Conservation (phyloP, 2,113 vertebrate genomes). For the Fregata magnificens region DNA sequence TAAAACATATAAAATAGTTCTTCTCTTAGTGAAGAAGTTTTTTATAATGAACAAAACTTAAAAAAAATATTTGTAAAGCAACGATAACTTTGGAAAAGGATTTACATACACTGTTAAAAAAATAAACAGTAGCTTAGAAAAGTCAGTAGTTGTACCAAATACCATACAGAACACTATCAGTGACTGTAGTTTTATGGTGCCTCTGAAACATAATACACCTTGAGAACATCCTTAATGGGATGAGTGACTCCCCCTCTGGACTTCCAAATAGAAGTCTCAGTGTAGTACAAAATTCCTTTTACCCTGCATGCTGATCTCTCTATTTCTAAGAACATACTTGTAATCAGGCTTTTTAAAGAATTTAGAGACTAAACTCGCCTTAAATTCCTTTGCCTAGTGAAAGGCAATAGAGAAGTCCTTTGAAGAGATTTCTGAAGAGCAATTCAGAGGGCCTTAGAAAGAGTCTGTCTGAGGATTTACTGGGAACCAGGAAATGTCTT, state of each 20-base stretch:
- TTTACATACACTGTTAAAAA: neutral
- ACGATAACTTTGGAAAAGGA: neutral
- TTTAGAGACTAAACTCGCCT: neutral
- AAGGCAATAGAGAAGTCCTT: neutral
- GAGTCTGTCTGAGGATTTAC: neutral
- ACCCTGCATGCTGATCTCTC: neutral
- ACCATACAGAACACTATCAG: neutral
- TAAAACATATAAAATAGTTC: neutral
- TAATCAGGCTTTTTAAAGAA: neutral
- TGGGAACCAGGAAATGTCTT: neutral
- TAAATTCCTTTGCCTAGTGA: neutral
- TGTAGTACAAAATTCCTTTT: neutral
- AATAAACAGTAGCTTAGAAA: neutral
- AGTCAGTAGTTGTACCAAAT: neutral
- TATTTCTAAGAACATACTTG: neutral
- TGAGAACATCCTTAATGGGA: neutral
- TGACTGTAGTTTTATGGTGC: neutral
- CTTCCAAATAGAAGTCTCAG: neutral
- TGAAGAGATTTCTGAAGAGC: neutral
- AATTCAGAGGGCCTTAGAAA: neutral
- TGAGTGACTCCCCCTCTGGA: neutral
- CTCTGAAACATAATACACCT: neutral
- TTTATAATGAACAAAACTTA: neutral
- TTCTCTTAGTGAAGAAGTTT: neutral
- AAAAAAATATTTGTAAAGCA: neutral